These are phyloP conservation scores for Drosophila algonquin DNA, from an alignment of 2,888 invertebrate genomes.

Conservation along the genomic window DNA sequence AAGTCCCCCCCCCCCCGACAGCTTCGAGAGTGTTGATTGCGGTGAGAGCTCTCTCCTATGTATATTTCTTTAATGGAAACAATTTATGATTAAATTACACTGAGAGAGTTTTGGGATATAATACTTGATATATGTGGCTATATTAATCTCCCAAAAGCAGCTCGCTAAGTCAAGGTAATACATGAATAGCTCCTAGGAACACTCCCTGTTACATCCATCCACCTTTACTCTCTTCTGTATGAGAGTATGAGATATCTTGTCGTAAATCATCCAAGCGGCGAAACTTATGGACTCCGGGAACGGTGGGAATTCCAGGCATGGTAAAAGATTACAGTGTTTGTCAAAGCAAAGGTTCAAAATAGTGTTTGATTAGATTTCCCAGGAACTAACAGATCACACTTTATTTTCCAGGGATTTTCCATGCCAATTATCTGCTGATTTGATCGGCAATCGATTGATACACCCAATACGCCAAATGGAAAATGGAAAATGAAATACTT, in stretches of 20 bases:
- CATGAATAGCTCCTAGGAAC: too few relatives aligned
- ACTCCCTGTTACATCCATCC: neutral
- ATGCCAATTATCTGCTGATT: constrained; percentile 8
- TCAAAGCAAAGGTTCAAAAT: constrained; percentile 28
- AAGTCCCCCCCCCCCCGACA: neutral
- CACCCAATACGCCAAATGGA: constrained; percentile 12
- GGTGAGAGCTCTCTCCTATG: constrained; percentile 14
- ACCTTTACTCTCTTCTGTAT: neutral
- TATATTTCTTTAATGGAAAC: neutral
- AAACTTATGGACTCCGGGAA: constrained; percentile 29
- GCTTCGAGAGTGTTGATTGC: neutral
- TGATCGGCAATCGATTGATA: constrained; percentile 1
- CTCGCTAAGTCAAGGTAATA: too few relatives aligned
- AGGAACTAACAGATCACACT: neutral
- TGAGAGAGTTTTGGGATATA: neutral
- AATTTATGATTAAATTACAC: constrained; percentile 3
- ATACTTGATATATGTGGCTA: neutral
- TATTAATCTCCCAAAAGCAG: neutral
- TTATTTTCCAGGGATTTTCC: neutral
- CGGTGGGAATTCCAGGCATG: constrained; percentile 36
- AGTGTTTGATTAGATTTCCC: neutral
- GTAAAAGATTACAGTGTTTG: constrained; percentile 28
- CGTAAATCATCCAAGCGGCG: constrained; percentile 38
- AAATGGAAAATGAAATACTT: constrained; percentile 19
- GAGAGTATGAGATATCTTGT: neutral